Conservation (phyloP, 2,888 invertebrate genomes). For the Argyresthia goedartella region DNA sequence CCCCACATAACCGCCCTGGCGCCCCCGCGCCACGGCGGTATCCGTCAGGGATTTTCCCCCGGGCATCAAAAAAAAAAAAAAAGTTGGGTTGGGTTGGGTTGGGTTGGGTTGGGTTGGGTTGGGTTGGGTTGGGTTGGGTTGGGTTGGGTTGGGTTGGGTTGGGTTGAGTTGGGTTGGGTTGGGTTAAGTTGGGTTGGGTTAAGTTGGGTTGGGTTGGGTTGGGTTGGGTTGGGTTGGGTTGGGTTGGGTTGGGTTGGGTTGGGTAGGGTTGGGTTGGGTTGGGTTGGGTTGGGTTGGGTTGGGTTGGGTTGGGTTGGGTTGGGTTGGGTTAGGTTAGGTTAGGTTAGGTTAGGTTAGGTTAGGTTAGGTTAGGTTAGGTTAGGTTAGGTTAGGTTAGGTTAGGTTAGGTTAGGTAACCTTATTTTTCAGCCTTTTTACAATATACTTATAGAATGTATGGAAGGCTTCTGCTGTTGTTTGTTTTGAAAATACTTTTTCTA, state of each 20-base stretch:
- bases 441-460: too few relatives aligned
- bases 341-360: constrained; percentile 8
- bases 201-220: constrained; percentile 6
- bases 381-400: constrained; percentile 7
- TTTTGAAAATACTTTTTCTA: too few relatives aligned
- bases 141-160: constrained; percentile 4
- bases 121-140: constrained; percentile 6
- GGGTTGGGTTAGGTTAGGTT: constrained; percentile 8
- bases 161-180: constrained; percentile 5
- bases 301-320: constrained; percentile 8
- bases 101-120: constrained; percentile 7
- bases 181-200: constrained; percentile 5
- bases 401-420: constrained; percentile 7
- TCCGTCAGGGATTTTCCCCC: too few relatives aligned
- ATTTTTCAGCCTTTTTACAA: constrained; percentile 1
- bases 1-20: too few relatives aligned
- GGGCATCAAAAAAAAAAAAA: too few relatives aligned
- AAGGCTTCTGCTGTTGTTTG: too few relatives aligned
- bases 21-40: too few relatives aligned
- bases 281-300: constrained; percentile 7
- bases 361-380: constrained; percentile 8
- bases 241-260: constrained; percentile 7
- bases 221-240: constrained; percentile 7
- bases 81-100: constrained; percentile 14
- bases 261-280: constrained; percentile 8